Base-by-base conservation (phyloP, 2,113 vertebrate genomes). In the Gracilinanus agilis region DNA sequence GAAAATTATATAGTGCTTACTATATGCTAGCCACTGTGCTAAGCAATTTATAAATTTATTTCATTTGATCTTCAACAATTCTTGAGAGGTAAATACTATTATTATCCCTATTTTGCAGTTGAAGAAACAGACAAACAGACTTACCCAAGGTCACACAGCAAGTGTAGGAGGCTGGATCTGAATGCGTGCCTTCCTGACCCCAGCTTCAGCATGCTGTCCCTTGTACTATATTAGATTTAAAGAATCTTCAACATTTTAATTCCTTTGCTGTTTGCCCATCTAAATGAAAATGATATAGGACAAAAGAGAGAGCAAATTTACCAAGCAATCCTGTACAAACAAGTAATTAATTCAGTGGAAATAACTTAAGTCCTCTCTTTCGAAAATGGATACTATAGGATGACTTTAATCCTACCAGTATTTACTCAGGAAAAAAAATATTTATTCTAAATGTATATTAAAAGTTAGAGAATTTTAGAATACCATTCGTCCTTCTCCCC, bases 391-490 rank as follows among this genome's bases (percentile, higher is more conserved):
- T 75, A n/a, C 34, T 6, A 40, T n/a, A 40, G 27, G 27, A n/a
- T 40, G 19, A 21, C n/a, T 75, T 75, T 16, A 83, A 40, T 83
- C 19, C 16, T 83, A 21, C 67, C n/a, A 23, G n/a, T 23, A 83
- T 83, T 83, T 83, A 34, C 16, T 40, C 40, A 19, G n/a, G n/a
- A 6, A 40, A 21, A 83, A 83, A 75, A 67, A n/a, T 34, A 75
- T 75, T 75, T 83, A 40, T 21, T 83, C n/a, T 83, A 23, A 2
- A 75, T n/a, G 6, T 93, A 75, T 91, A 24, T 90, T 94, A 44
- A 90, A 96, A 94, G 58, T 53, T 2, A 54, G 40, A 91, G 4
- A 89, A 40, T 94, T 67, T 95, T 88, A 94, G 24, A 90, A 89
- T 44, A 93, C 40, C 90, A n/a, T 88, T 89, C 92, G 21, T 92